These are phyloP conservation scores for Bombus soroeensis DNA, from an alignment of 1,140 invertebrate genomes.

Conservation along the genomic window DNA sequence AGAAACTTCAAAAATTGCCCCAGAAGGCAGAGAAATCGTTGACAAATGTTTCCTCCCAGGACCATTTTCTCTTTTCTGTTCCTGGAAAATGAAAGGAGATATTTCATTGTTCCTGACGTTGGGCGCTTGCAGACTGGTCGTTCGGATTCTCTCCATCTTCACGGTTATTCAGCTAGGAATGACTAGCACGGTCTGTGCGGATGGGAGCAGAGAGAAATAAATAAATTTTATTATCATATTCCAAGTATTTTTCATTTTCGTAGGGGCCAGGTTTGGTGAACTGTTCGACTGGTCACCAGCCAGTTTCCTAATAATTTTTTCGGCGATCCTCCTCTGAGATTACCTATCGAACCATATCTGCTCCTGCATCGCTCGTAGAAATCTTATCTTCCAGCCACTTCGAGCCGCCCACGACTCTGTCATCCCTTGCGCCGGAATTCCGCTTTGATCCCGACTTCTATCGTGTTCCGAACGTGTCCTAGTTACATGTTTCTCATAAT, in stretches of 20 bases:
- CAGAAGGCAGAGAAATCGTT: background rate
- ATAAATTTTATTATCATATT: slow-evolving; percentile 73
- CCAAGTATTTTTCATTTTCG: slow-evolving; percentile 68
- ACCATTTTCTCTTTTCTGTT: slow-evolving; percentile 45
- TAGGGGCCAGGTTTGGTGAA: slow-evolving; percentile 11
- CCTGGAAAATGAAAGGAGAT: slow-evolving; percentile 53
- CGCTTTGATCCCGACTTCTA: slow-evolving; percentile 43
- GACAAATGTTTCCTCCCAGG: slow-evolving; percentile 18
- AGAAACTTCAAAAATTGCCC: background rate
- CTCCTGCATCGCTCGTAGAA: slow-evolving; percentile 64
- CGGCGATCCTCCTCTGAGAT: slow-evolving; percentile 62
- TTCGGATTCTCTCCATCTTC: background rate
- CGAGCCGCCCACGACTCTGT: slow-evolving; percentile 49
- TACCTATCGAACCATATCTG: slow-evolving; percentile 62
- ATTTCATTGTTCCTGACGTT: slow-evolving; percentile 57
- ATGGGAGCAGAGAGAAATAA: slow-evolving; percentile 22
- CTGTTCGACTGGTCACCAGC: slow-evolving; percentile 5
- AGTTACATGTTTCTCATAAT: slow-evolving; percentile 16
- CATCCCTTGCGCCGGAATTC: slow-evolving; percentile 48
- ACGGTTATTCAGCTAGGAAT: slow-evolving; percentile 3
- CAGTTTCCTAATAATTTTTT: slow-evolving; percentile 54
- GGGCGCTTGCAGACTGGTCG: background rate
- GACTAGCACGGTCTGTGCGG: background rate
- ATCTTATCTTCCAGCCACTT: slow-evolving; percentile 66
- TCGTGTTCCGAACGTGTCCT: background rate